These are phyloP conservation scores for Drosophila lowei DNA, from an alignment of 1,140 invertebrate genomes.

Conservation along the genomic window DNA sequence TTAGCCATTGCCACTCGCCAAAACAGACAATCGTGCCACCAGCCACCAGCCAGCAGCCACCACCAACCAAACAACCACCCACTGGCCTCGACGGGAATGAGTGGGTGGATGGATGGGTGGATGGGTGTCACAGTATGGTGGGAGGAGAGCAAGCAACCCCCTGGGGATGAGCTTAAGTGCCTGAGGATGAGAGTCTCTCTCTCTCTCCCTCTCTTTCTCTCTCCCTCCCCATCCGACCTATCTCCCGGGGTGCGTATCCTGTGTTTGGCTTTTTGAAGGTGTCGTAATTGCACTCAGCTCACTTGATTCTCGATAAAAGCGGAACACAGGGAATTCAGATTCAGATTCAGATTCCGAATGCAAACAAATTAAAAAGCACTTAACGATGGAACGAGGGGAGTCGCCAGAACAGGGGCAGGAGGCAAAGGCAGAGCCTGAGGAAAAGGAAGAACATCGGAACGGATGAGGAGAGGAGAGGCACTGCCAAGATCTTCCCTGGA, in stretches of 20 bases:
- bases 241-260: conserved; percentile 18
- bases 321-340: conserved; percentile 31
- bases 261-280: conserved; percentile 74
- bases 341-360: conserved; percentile 43
- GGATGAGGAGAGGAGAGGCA: neutral
- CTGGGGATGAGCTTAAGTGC: conserved; percentile 72
- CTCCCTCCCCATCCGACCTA: no score
- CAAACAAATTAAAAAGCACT: conserved; percentile 81
- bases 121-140: neutral
- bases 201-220: no score
- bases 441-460: neutral
- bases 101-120: conserved; percentile 12
- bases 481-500: neutral
- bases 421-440: neutral
- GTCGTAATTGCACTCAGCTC: conserved; percentile 79
- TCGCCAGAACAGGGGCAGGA: neutral
- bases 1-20: conserved; percentile 53
- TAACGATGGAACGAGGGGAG: conserved; percentile 41
- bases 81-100: neutral
- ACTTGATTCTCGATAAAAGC: conserved; percentile 70
- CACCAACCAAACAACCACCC: conserved; percentile 1
- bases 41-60: neutral
- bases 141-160: conserved; percentile 35
- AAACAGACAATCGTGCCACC: neutral
- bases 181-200: conserved; percentile 26